Conservation (phyloP, 2,113 vertebrate genomes). For the Clarias gariepinus region DNA sequence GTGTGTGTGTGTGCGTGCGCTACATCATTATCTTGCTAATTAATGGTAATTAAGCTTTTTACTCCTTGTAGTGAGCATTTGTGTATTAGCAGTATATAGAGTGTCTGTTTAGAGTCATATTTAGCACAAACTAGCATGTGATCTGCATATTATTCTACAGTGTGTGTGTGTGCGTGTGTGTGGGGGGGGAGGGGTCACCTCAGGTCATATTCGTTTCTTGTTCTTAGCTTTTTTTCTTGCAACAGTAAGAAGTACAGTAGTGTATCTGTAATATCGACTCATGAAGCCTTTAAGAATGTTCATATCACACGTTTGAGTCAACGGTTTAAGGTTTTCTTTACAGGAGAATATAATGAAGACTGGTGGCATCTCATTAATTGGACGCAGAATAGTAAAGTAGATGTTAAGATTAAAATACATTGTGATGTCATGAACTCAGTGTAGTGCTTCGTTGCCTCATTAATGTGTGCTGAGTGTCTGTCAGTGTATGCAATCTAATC, state of each 20-base stretch:
- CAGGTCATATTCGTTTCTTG: neutral
- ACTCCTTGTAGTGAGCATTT: neutral
- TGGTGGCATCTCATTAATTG: no score
- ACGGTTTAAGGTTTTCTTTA: neutral
- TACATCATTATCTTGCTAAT: slow-evolving; percentile 3
- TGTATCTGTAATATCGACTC: neutral
- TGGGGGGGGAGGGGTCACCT: neutral
- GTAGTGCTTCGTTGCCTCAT: neutral
- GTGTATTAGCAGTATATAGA: neutral
- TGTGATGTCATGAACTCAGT: neutral
- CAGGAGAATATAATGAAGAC: no score
- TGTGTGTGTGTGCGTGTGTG: neutral
- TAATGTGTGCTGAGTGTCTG: no score
- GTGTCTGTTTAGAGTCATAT: neutral
- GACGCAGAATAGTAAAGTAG: no score
- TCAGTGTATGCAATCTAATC: no score
- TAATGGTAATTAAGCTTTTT: neutral
- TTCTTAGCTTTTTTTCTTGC: neutral
- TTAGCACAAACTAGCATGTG: neutral
- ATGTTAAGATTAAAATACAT: neutral
- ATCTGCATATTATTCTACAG: neutral
- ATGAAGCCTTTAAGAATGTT: neutral
- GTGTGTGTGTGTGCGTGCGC: neutral
- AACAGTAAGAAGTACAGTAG: no score
- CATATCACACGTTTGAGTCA: neutral